Base-by-base conservation (phyloP, 2,888 invertebrate genomes). In the Ectemnius lituratus region DNA sequence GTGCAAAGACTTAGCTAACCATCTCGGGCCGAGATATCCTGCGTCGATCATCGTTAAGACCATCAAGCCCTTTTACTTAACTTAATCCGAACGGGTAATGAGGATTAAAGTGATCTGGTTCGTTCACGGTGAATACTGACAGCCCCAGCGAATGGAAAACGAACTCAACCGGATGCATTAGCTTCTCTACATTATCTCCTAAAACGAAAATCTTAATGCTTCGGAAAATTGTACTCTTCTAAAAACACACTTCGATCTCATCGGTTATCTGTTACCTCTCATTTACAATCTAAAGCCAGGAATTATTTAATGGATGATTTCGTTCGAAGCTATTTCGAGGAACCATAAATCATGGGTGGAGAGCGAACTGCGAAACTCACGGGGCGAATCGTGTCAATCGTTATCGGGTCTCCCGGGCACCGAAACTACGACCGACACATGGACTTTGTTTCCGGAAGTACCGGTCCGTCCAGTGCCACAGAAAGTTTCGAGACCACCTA, bases 31-130 rank as follows among this genome's bases (percentile, higher is more conserved):
- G 60, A 74, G 78, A 76, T 82, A 67, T 64, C 66, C 61, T 49
- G 70, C 76, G 83, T 83, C 83, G 83, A 83, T 83, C 83, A 81
- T 83, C 83, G 76, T 83, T 83, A 83, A 80, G 62, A 74, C 80
- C 84, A 83, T 82, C 78, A 82, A 80, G 63, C 67, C 73, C 82
- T 82, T 80, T 80, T 79, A 80, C 78, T 82, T 80, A 82, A 76
- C 76, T 75, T 81, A 81, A 83, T 83, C 83, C 73, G 46, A 18
- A 59, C 27, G 57, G 61, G 68, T 73, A 77, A 76, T 72, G 60
- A 60, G 72, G 67, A 81, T 82, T 79, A 83, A 73, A 72, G 65
- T 67, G 68, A 82, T 69, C 82, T 71, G 66, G 77, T 80, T 75
- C 74, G 74, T 76, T 82, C 82, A 56, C 62, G 65, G 62, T 57